Evolutionary conservation across 2,113 vertebrate genomes (phyloP).

Genomic region (Propithecus coquereli): DNA sequence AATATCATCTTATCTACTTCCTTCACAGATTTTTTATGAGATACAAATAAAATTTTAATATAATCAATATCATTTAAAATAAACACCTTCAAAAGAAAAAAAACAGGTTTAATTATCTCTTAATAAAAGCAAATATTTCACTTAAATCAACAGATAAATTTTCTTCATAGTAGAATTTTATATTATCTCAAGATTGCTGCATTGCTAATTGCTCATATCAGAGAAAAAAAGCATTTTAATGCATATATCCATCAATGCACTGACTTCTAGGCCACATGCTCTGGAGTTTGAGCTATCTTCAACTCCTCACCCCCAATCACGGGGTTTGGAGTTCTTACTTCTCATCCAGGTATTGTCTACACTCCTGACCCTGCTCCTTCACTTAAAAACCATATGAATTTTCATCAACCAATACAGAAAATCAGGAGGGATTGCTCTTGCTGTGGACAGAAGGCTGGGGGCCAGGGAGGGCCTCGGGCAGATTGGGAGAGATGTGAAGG

Average conservation of each 20-base stretch:
- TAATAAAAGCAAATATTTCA: not conserved
- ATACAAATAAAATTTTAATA: not conserved
- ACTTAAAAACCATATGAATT: not conserved
- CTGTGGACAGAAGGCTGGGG: not conserved
- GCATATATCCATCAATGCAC: not conserved
- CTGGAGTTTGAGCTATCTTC: not conserved
- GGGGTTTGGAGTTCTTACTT: not conserved
- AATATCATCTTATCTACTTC: not conserved
- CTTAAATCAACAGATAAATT: not conserved
- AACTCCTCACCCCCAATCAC: not conserved
- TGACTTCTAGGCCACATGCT: not conserved
- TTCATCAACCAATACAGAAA: not conserved
- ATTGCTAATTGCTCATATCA: not conserved
- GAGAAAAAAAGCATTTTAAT: not conserved
- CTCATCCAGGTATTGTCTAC: not conserved
- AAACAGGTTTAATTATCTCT: not conserved
- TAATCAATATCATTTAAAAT: not conserved
- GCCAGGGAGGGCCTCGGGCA: accelerated
- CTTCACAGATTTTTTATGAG: not conserved
- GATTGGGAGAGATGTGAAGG: not conserved
- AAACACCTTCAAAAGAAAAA: not conserved
- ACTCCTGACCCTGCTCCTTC: not conserved
- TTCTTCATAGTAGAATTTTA: not conserved
- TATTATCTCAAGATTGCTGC: not conserved
- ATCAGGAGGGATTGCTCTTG: not conserved